Evolutionary conservation across 2,888 invertebrate genomes (phyloP).

Genomic region (Conus canariensis): DNA sequence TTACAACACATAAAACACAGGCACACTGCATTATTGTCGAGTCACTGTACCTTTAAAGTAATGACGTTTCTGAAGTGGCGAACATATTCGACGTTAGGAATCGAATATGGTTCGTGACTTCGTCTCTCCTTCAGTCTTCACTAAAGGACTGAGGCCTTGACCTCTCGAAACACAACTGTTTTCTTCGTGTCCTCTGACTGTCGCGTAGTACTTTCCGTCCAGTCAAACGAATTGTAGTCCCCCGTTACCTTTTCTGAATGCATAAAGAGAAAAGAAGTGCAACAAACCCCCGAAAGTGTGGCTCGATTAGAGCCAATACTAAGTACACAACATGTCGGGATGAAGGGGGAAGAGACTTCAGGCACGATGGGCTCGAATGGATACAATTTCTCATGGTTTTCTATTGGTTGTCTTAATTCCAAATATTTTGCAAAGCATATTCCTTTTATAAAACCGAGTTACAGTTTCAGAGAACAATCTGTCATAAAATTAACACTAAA

Average conservation of each 20-base stretch:
- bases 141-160: slow-evolving; percentile 39
- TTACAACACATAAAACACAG: background rate
- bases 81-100: slow-evolving; percentile 35
- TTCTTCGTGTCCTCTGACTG: slow-evolving; percentile 31
- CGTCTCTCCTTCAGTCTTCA: slow-evolving; percentile 28
- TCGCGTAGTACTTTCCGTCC: slow-evolving; percentile 34
- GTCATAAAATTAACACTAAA: background rate
- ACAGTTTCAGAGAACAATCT: too few relatives aligned
- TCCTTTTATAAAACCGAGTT: too few relatives aligned
- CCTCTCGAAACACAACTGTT: slow-evolving; percentile 42
- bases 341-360: slow-evolving; percentile 67
- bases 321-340: slow-evolving; percentile 67
- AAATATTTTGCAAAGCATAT: background rate
- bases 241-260: slow-evolving; percentile 28
- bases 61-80: slow-evolving; percentile 32
- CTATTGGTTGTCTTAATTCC: slow-evolving; percentile 3
- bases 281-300: slow-evolving; percentile 67
- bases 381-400: background rate
- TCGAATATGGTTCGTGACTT: slow-evolving; percentile 26
- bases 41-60: slow-evolving; percentile 33
- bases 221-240: slow-evolving; percentile 38
- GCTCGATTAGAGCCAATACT: slow-evolving; percentile 71
- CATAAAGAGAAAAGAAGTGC: slow-evolving; percentile 35
- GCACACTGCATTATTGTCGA: background rate
- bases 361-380: background rate